These are phyloP conservation scores for Cactoblastis cactorum DNA, from an alignment of 2,888 invertebrate genomes.

Conservation along the genomic window DNA sequence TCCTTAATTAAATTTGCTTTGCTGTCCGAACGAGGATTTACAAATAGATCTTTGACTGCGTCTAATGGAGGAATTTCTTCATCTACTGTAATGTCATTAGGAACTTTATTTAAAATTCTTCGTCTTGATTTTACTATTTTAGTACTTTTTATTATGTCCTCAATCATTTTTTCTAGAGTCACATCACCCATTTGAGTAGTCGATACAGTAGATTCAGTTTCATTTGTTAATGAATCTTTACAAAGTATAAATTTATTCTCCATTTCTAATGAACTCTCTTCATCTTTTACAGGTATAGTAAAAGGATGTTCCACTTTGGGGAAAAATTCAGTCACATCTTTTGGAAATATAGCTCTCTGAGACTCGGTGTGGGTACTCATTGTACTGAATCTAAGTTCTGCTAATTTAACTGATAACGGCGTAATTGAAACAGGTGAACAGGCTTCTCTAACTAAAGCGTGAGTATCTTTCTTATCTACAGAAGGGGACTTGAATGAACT, in stretches of 20 bases:
- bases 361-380: conserved; percentile 64
- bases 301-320: conserved; percentile 71
- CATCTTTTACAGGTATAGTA: conserved; percentile 59
- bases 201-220: conserved; percentile 66
- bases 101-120: conserved; percentile 50
- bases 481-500: conserved; percentile 70
- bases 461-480: conserved; percentile 63
- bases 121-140: conserved; percentile 67
- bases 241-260: conserved; percentile 71
- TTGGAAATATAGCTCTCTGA: conserved; percentile 45
- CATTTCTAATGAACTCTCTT: conserved; percentile 70
- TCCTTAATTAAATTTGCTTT: conserved; percentile 67
- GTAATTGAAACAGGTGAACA: conserved; percentile 76
- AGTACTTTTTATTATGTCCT: conserved; percentile 81
- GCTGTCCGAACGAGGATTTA: conserved; percentile 61
- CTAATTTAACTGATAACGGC: conserved; percentile 80
- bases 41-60: conserved; percentile 59
- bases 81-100: conserved; percentile 33
- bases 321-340: conserved; percentile 73
- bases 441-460: conserved; percentile 62
- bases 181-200: conserved; percentile 76
- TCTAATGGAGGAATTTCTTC: conserved; percentile 52
- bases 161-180: conserved; percentile 80
- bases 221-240: conserved; percentile 54
- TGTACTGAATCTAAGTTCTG: conserved; percentile 78